Conservation (phyloP, 2,113 vertebrate genomes). For the Enhydra lutris region DNA sequence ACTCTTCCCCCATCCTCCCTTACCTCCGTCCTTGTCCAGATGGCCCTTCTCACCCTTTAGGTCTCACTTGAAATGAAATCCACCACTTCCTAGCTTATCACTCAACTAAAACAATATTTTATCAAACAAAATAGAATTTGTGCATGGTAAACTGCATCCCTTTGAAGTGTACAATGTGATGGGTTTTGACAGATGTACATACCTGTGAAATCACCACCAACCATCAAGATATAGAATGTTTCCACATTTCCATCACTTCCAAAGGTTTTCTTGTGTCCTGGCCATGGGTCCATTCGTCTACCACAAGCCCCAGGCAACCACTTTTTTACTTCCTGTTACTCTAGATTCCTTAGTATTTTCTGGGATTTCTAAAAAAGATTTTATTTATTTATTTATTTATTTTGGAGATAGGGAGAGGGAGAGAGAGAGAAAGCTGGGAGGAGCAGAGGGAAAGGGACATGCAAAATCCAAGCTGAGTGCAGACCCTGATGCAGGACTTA, state of each 20-base stretch:
- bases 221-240: neutral
- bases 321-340: neutral
- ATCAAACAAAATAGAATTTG: neutral
- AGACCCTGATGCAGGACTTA: neutral
- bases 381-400: neutral
- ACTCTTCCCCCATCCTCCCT: fast-evolving
- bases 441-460: neutral
- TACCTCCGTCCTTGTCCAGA: no score
- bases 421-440: neutral
- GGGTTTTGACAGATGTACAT: neutral
- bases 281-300: neutral
- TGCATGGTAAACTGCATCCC: neutral
- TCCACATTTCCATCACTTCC: neutral
- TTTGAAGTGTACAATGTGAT: no score
- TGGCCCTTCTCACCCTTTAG: neutral
- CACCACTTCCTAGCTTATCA: neutral
- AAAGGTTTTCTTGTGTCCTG: neutral
- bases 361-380: neutral
- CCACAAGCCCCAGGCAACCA: neutral
- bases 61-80: neutral
- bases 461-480: neutral
- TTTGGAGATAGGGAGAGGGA: no score
- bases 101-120: neutral
- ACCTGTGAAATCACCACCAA: neutral
- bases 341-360: neutral